Conservation (phyloP, 2,113 vertebrate genomes). For the Saguinus imperator region DNA sequence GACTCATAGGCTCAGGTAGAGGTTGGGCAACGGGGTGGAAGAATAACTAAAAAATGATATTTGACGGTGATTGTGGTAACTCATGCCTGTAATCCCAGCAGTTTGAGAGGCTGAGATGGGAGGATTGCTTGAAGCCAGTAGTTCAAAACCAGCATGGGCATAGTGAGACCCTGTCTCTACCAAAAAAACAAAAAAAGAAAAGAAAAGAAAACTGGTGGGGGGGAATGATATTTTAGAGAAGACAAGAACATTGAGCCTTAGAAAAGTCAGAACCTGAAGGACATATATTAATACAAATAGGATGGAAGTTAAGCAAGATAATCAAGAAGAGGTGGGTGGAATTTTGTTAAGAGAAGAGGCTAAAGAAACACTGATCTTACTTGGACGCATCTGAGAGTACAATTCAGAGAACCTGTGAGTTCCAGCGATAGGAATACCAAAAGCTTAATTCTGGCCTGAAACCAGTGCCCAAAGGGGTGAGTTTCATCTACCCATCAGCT, state of each 20-base stretch:
- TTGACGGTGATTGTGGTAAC: neutral
- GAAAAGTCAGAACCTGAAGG: neutral
- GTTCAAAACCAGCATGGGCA: too few species aligned
- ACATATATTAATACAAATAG: neutral
- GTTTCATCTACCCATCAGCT: neutral
- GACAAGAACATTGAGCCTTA: neutral
- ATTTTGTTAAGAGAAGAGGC: neutral
- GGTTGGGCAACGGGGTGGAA: neutral
- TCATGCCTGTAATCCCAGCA: too few species aligned
- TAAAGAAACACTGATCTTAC: neutral
- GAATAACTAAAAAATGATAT: neutral
- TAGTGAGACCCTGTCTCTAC: too few species aligned
- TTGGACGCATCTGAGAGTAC: neutral
- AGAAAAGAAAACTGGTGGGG: neutral
- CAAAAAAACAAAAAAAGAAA: too few species aligned
- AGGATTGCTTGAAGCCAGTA: too few species aligned
- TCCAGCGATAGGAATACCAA: neutral
- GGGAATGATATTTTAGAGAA: neutral
- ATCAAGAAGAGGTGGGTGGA: neutral
- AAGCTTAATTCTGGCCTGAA: constrained; percentile 30
- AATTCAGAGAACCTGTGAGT: constrained; percentile 27
- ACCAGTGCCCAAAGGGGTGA: neutral
- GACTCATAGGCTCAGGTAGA: neutral
- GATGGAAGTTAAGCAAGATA: neutral
- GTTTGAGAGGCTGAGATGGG: too few species aligned